Evolutionary conservation across 2,113 vertebrate genomes (phyloP), one percentile per base, ranked within the genome.

Genomic region (Pterocles burchelli): DNA sequence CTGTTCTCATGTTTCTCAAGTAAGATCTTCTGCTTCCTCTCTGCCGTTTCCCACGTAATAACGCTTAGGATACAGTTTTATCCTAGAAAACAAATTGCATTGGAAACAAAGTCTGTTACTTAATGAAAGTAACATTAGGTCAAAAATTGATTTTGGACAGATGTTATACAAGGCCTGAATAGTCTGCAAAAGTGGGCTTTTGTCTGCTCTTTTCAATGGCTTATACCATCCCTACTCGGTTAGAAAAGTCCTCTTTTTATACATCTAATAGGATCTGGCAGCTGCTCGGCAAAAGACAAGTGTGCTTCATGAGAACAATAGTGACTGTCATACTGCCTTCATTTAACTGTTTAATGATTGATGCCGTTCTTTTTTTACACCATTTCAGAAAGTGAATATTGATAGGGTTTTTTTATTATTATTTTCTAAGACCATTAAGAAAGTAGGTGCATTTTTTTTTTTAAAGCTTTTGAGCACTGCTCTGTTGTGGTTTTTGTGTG

Each of bases 201-300:
- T 97, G 97, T 97, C 96, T 96, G 94, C 80, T 55, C 79, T 88
- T 95, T 96, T 97, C 95, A 96, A 97, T 96, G 86, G 96, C 49
- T n/a, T 92, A 89, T 92, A 95, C 86, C 94, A 81, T 94, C 74
- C 78, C 95, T 95, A 54, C 95, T 94, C 72, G 13, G 38, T 76
- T 95, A 84, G 85, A 87, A 95, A 96, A 96, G 85, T 95, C 95
- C 95, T 81, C 89, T 93, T 90, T 95, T 94, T 93, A 74, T 88
- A 95, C 90, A 85, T 97, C 93, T 97, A 97, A 95, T 96, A 95
- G 96, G 96, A 96, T 93, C 94, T 96, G 92, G 97, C 97, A 98
- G 98, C 97, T 98, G 98, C 93, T 93, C 93, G 66, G 95, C 90
- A 97, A 97, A 97, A 94, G 95, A 95, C 97, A 94, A 89, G 90